Evolutionary conservation across 2,797 vertebrate species (phyloP), one percentile per base, ranked within the genome.

Genomic region (Characodon lateralis): DNA sequence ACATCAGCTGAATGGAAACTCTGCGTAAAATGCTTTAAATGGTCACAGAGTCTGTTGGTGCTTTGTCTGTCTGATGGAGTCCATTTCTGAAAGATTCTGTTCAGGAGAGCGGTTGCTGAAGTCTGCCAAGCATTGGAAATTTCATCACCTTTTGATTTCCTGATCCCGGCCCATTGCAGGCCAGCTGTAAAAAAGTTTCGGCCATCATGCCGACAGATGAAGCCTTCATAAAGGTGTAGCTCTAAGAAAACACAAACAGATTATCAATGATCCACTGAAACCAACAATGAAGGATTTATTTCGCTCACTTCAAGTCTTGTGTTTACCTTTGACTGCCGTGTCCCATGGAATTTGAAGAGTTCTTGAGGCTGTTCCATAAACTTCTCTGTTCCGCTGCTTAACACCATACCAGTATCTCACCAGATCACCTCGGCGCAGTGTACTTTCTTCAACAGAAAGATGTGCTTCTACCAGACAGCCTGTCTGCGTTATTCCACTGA

Each of bases 191-290:
- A 8, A 0, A 0, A 0, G 7, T 56, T 6, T 0, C 10, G 46
- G 0, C 0, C 1, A 18, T 55, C 31, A 2, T 1, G 0, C 0
- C 41, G 51, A 43, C 68, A 24, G 39, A 95, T 88, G 73, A 84
- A 26, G 51, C 87, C 93, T 76, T 95, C 95, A 43, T 94, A 95
- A 18, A 95, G 75, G 51, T 95, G 93, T 1, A 95, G 0, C 76
- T 95, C 95, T 96, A 35, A 0, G 82, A 1, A 66, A 82, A 51
- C 69, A 84, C 6, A 63, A 8, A 5, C 5, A 31, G 73, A 3
- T 6, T 12, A 0, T 2, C 20, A 56, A 77, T 55, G 73, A 39
- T 13, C 69, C 22, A 61, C 28, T 46, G 12, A 68, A 50, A 69
- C 0, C 3, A 50, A 5, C 28, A 46, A 26, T 0, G 1, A 2